A percentile compares a stretch with the other conserved stretches of the same genome.
phyloP scores from a whole-genome alignment of 2,113 vertebrate species.

The Poecile atricapillus region DNA sequence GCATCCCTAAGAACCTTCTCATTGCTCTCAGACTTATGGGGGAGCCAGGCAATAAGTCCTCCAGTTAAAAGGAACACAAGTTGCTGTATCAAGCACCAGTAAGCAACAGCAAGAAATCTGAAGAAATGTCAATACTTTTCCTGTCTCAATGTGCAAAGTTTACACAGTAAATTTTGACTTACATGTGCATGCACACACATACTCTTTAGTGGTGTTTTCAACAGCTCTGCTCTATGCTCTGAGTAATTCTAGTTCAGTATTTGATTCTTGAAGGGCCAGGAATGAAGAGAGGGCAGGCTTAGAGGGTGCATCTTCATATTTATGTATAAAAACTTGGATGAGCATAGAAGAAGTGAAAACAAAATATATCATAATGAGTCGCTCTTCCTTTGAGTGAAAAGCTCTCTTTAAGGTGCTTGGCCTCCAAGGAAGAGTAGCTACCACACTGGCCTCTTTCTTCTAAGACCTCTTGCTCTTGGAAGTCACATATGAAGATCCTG shows the following conservation, averaged over 20 bases:
- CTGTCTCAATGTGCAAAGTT: background rate
- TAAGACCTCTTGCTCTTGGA: background rate
- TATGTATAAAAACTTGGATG: background rate
- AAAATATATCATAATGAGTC: background rate
- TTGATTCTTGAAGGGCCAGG: background rate
- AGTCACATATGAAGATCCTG: fast-evolving
- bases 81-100: background rate
- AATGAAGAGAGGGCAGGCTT: background rate
- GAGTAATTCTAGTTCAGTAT: background rate
- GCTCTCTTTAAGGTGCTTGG: background rate
- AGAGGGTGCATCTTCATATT: background rate
- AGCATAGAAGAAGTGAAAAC: background rate
- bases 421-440: background rate
- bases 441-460: background rate
- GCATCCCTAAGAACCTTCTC: background rate
- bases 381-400: background rate
- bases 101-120: background rate
- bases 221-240: background rate
- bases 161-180: background rate
- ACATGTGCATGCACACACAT: fast-evolving
- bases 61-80: background rate
- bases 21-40: background rate
- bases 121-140: background rate
- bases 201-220: background rate
- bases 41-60: background rate